A percentile compares a stretch with the other conserved stretches of the same genome.
Evolutionary conservation across 2,888 invertebrate species (phyloP).

Genomic region (Caenorhabditis macrosperma): DNA sequence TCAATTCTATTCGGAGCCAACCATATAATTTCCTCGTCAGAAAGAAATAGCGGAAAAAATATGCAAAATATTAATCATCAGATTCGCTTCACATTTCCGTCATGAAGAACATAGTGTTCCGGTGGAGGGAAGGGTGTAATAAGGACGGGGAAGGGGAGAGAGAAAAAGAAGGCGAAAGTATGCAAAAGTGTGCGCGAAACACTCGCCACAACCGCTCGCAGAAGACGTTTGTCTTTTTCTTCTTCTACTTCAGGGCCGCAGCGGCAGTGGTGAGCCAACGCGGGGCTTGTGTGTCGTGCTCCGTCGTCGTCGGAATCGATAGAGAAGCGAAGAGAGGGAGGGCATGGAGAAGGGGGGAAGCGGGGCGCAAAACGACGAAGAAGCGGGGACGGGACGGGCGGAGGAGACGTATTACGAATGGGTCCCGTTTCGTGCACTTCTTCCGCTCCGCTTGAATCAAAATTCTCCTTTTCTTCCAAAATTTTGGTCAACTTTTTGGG

Average conservation of each 20-base stretch:
- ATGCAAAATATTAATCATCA: background rate
- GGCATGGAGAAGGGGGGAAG: background rate
- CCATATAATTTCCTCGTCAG: no score
- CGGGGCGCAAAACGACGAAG: slow-evolving; percentile 13
- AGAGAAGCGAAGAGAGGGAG: slow-evolving; percentile 19
- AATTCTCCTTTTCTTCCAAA: background rate
- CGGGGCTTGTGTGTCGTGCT: background rate
- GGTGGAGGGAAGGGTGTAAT: background rate
- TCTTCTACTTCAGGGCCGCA: slow-evolving; percentile 15
- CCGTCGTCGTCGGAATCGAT: slow-evolving; percentile 26
- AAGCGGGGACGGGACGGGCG: background rate
- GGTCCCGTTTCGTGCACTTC: slow-evolving; percentile 19
- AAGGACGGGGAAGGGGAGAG: background rate
- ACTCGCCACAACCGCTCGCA: slow-evolving; percentile 39
- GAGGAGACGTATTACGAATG: slow-evolving; percentile 45
- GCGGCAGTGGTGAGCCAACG: slow-evolving; percentile 3
- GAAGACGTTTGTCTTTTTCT: slow-evolving; percentile 53
- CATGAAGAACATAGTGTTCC: background rate
- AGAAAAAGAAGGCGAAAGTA: slow-evolving; percentile 11
- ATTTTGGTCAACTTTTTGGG: background rate
- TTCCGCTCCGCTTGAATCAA: slow-evolving; percentile 24
- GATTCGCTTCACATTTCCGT: no score
- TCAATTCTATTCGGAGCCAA: no score
- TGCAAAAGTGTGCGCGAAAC: background rate
- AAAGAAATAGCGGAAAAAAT: background rate